phyloP scores from a whole-genome alignment of 2,888 invertebrate genomes.

The Pammene aurita region DNA sequence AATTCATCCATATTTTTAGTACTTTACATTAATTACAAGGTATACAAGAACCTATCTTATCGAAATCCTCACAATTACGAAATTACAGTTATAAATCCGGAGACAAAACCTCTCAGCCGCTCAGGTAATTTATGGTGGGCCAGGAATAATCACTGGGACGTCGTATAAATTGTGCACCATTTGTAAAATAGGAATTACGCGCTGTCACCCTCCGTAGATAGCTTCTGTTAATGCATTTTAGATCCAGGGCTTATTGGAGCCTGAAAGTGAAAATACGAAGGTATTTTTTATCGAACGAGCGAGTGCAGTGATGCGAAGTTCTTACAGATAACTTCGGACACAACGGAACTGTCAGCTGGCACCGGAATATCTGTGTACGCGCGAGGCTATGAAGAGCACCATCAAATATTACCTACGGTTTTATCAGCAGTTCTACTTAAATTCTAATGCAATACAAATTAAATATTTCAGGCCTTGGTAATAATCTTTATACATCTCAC shows the following conservation, averaged over 20 bases:
- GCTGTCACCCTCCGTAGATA: slow-evolving; percentile 63
- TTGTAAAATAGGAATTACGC: slow-evolving; percentile 82
- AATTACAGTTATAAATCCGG: slow-evolving; percentile 76
- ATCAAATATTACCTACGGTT: no score
- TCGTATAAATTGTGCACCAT: slow-evolving; percentile 81
- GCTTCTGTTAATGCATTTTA: slow-evolving; percentile 30
- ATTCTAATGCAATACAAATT: no score
- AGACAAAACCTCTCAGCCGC: slow-evolving; percentile 74
- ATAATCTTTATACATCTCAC: no score
- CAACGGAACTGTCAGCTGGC: no score
- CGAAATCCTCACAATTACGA: slow-evolving; percentile 54
- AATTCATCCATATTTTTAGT: no score
- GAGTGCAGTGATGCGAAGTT: no score
- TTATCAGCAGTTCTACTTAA: no score
- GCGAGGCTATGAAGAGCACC: no score
- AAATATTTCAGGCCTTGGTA: no score
- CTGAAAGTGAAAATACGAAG: slow-evolving; percentile 7
- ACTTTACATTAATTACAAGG: slow-evolving; percentile 6
- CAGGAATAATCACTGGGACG: slow-evolving; percentile 80
- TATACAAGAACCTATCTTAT: background rate
- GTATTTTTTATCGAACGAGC: background rate
- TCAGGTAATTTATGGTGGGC: slow-evolving; percentile 79
- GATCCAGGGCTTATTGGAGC: slow-evolving; percentile 9
- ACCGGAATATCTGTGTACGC: no score
- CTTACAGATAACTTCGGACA: no score